Percentiles rank a stretch among this genome's conserved stretches.
These are phyloP conservation scores for Gulo gulo DNA, from an alignment of 2,113 vertebrate genomes.

Conservation along the genomic window DNA sequence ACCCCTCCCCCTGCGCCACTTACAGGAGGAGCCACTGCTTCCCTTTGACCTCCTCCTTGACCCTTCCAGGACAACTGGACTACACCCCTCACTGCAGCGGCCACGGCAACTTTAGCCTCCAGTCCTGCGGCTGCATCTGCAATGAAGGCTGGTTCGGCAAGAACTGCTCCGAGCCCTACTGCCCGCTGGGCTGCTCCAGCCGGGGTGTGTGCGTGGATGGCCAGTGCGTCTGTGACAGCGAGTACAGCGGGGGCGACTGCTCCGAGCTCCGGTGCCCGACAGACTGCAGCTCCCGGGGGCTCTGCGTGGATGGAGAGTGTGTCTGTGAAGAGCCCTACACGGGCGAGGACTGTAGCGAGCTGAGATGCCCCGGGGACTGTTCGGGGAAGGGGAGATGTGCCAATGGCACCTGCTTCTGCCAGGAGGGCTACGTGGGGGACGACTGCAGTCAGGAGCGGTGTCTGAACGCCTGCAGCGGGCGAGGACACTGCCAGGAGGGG, in stretches of 20 bases:
- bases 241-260: constrained; percentile 94
- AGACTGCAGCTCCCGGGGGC: constrained; percentile 91
- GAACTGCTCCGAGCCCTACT: constrained; percentile 95
- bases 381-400: constrained; percentile 90
- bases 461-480: constrained; percentile 92
- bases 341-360: constrained; percentile 91
- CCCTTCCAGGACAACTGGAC: constrained; percentile 91
- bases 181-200: constrained; percentile 93
- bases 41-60: constrained; percentile 61
- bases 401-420: constrained; percentile 93
- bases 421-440: constrained; percentile 90
- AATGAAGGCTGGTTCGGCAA: constrained; percentile 94
- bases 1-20: background rate
- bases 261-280: constrained; percentile 90
- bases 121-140: constrained; percentile 94
- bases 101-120: constrained; percentile 96
- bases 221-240: constrained; percentile 93
- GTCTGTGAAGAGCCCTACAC: constrained; percentile 94
- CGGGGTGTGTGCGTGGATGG: constrained; percentile 94
- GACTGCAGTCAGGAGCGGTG: constrained; percentile 92
- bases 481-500: constrained; percentile 90
- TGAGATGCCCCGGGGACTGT: constrained; percentile 93
- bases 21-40: background rate
- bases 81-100: constrained; percentile 92
- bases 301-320: constrained; percentile 95